Evolutionary conservation across 2,797 vertebrate species (phyloP), one percentile per base, ranked within the genome.

Genomic region (Melanotaenia parkinsoni): DNA sequence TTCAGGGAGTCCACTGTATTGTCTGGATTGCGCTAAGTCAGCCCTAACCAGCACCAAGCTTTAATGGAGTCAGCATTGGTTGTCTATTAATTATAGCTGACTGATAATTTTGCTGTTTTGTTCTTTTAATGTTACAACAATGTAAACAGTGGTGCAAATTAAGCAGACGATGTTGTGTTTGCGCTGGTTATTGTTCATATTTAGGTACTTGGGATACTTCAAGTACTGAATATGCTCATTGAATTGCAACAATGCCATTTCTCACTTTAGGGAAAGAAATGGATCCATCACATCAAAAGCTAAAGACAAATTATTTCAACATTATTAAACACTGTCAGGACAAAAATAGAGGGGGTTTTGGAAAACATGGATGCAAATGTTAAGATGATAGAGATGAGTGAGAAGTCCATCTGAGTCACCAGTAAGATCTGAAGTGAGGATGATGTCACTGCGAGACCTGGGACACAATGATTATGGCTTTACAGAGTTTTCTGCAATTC

Each of bases 1-100:
- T 64, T 79, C 72, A 67, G 74, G 77, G 89, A 86, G 83, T 65
- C 79, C 77, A 14, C 56, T 4, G 62, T n/a, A 58, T 59, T 63
- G 68, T 26, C 37, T 0, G 68, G 45, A 74, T 72, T 62, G 51
- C 62, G 86, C 86, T 58, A 81, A 88, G 62, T 92, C 89, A 87
- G 84, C 87, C 38, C 26, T 56, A 40, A 67, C 60, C 66, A n/a
- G 70, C 63, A 11, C 10, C 9, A 40, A 2, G 66, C 81, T 88
- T 87, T 87, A 85, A 88, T 77, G 64, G 75, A 88, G 77, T 90
- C 90, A 88, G 87, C 84, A 59, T 78, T 84, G 45, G 76, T 81
- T 75, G 58, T 81, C 77, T 81, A 80, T 86, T 91, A 89, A 90
- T 90, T 85, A 84, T 40, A 76, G 82, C 86, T 78, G 76, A 85